Evolutionary conservation across 2,888 invertebrate species (phyloP), one percentile per base, ranked within the genome.

Genomic region (Leptinotarsa peninsularis): DNA sequence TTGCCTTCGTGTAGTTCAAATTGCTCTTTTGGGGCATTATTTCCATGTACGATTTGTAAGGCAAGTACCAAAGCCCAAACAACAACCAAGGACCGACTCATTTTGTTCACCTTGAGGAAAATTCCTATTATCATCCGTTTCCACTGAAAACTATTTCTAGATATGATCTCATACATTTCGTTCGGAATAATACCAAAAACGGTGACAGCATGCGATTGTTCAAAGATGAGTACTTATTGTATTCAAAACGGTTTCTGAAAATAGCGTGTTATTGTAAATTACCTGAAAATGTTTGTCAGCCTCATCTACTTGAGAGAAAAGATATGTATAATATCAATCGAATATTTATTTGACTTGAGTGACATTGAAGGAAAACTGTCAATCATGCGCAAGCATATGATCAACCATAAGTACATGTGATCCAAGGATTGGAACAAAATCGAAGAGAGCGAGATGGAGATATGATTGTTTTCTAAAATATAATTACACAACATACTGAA

Each of bases 1-100:
- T 77, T 73, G 21, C 77, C 77, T 4, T 63, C 71, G 13, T 73
- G 60, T 49, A 77, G 58, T 73, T 77, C 71, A 54, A 74, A 76
- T 18, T 76, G 68, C 23, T 23, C 58, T 14, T 58, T 23, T 21
- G 14, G 14, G 14, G 15, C 14, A 7, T 18, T 4, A 14, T 52
- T 66, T n/a, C 66, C 66, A 58, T 23, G 1, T 4, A 54, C 23
- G 27, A 52, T 7, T 66, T 72, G 66, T 54, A 66, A 50, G 7
- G n/a, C 18, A 13, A 72, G 17, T 18, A 72, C 63, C 27, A 18
- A 15, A 21, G 15, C 58, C 18, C 58, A 58, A 23, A 21, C 4
- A 23, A 58, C 4, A 23, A 58, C 23, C 58, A 58, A 27, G 15
- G 4, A 4, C 4, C 14, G 23, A 2, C 13, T 23, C 58, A 58